Percentiles rank a stretch among this genome's conserved stretches.
Conservation (phyloP, 1,140 invertebrate genomes). For the Sarcophaga peregrina region DNA sequence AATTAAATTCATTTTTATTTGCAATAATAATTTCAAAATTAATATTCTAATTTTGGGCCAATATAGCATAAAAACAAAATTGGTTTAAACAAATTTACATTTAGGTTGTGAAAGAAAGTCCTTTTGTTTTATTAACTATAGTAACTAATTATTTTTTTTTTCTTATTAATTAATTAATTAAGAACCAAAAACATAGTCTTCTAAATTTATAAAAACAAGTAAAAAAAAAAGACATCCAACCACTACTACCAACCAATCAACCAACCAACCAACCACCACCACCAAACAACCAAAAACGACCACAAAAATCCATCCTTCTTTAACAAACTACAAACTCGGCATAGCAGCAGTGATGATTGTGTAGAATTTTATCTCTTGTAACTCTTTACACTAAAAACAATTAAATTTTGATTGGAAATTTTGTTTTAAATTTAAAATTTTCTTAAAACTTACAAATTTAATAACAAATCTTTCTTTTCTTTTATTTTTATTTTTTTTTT, state of each 20-base stretch:
- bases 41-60: no score
- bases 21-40: no score
- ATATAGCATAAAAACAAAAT: no score
- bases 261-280: background rate
- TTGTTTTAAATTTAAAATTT: no score
- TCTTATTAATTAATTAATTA: no score
- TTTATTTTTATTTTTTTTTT: background rate
- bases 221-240: slow-evolving; percentile 3
- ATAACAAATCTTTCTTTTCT: background rate
- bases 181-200: background rate
- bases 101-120: no score
- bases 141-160: no score
- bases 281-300: background rate
- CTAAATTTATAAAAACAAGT: background rate
- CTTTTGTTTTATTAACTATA: no score
- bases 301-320: background rate
- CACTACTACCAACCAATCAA: background rate
- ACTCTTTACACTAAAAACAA: background rate
- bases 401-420: no score
- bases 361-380: slow-evolving; percentile 34
- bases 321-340: slow-evolving; percentile 20
- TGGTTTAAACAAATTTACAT: no score
- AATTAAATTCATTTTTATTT: no score
- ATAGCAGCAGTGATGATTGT: slow-evolving; percentile 37
- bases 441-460: no score